Percentiles rank a stretch among this genome's conserved stretches.
Evolutionary conservation across 2,888 invertebrate genomes (phyloP).

Genomic region (Cantharis lateralis): DNA sequence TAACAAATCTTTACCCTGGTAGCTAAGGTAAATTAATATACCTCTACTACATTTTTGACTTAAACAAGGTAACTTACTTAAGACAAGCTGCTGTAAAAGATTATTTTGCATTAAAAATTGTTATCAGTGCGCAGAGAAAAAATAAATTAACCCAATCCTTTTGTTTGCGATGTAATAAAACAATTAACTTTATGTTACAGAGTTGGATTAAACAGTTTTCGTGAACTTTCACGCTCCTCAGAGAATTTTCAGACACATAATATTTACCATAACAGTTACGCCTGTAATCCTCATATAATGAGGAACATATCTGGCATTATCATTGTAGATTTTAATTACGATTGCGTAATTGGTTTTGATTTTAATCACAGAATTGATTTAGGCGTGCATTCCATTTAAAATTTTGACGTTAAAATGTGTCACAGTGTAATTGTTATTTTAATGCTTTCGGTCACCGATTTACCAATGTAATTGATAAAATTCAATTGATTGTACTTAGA

Average conservation of each 20-base stretch:
- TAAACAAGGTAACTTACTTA: background rate
- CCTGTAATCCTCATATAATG: background rate
- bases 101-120: too few species aligned
- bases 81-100: background rate
- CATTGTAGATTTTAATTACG: background rate
- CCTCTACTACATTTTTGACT: background rate
- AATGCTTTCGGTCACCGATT: background rate
- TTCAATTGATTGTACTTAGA: background rate
- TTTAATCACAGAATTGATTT: background rate
- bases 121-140: background rate
- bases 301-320: background rate
- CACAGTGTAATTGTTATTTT: background rate
- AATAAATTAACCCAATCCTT: background rate
- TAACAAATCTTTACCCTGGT: background rate
- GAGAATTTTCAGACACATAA: background rate
- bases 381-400: background rate
- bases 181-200: background rate
- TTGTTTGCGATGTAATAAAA: background rate
- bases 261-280: background rate
- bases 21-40: background rate
- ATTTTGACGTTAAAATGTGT: background rate
- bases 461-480: background rate
- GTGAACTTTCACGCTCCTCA: background rate
- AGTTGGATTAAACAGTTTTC: background rate
- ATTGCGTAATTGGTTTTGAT: background rate